A percentile compares a stretch with the other conserved stretches of the same genome.
Evolutionary conservation across 2,113 vertebrate genomes (phyloP).

Genomic region (Tretioscincus oriximinensis): DNA sequence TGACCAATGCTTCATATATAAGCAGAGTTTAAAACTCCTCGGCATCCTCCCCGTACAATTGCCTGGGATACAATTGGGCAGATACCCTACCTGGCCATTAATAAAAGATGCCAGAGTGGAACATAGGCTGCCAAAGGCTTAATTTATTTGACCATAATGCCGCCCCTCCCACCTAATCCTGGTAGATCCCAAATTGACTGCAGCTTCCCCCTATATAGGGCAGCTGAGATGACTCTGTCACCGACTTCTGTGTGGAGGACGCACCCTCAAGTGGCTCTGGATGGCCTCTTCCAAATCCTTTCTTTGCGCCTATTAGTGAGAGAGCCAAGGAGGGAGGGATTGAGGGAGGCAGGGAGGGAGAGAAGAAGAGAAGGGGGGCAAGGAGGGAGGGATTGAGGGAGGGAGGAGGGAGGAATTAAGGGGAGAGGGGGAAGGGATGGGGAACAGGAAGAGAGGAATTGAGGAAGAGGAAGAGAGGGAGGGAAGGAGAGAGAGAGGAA

Average conservation of each 20-base stretch:
- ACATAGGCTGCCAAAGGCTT: neutral
- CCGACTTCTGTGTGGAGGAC: neutral
- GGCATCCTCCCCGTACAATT: neutral
- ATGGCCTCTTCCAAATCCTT: neutral
- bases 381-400: no score
- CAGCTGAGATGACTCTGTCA: neutral
- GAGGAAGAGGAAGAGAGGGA: neutral
- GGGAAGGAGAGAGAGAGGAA: no score
- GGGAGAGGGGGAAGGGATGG: constrained; percentile 5
- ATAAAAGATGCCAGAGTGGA: neutral
- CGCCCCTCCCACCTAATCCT: neutral
- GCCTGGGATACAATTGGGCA: no score
- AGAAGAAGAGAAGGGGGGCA: no score
- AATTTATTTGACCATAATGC: neutral
- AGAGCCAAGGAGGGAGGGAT: no score
- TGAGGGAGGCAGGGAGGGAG: no score
- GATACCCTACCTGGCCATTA: no score
- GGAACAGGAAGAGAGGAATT: neutral
- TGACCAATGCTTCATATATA: neutral
- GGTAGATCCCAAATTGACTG: neutral
- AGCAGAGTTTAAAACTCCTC: neutral
- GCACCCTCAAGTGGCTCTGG: neutral
- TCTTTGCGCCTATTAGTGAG: no score
- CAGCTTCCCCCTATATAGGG: neutral
- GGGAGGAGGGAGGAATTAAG: neutral